A percentile compares a stretch with the other conserved stretches of the same genome.
phyloP scores from a whole-genome alignment of 2,797 vertebrate genomes.

The Alca torda region DNA sequence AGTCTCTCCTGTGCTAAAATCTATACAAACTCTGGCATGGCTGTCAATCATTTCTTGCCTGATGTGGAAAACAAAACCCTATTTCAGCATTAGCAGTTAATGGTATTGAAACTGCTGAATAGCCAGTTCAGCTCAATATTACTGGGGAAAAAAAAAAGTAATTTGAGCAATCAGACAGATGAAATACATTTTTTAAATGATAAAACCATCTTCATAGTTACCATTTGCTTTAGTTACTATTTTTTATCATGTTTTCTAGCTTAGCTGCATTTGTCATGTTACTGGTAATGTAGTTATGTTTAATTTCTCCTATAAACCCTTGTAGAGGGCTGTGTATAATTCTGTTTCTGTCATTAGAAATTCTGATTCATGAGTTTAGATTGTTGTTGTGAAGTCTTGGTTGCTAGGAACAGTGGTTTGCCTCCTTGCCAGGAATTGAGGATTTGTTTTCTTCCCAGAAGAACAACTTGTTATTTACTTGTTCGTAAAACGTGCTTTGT shows the following conservation, averaged over 20 bases:
- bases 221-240: slow-evolving; percentile 8
- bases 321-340: slow-evolving; percentile 18
- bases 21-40: neutral
- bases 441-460: slow-evolving; percentile 59
- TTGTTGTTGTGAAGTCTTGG: slow-evolving; percentile 38
- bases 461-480: slow-evolving; percentile 36
- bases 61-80: slow-evolving; percentile 20
- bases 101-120: slow-evolving; percentile 5
- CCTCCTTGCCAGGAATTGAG: slow-evolving; percentile 40
- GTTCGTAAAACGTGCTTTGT: neutral
- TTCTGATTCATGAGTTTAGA: slow-evolving; percentile 54
- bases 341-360: slow-evolving; percentile 53
- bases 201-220: slow-evolving; percentile 23
- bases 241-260: slow-evolving; percentile 21
- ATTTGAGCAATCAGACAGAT: neutral
- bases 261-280: slow-evolving; percentile 42
- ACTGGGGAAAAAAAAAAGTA: neutral
- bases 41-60: neutral
- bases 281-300: slow-evolving; percentile 45
- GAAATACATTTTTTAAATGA: neutral
- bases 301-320: slow-evolving; percentile 39
- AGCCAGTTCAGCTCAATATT: slow-evolving; percentile 14
- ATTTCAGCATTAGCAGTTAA: slow-evolving; percentile 10
- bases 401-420: slow-evolving; percentile 56
- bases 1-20: slow-evolving; percentile 16